phyloP scores from a whole-genome alignment of 2,888 invertebrate species.

The Macroteleia sp. region DNA sequence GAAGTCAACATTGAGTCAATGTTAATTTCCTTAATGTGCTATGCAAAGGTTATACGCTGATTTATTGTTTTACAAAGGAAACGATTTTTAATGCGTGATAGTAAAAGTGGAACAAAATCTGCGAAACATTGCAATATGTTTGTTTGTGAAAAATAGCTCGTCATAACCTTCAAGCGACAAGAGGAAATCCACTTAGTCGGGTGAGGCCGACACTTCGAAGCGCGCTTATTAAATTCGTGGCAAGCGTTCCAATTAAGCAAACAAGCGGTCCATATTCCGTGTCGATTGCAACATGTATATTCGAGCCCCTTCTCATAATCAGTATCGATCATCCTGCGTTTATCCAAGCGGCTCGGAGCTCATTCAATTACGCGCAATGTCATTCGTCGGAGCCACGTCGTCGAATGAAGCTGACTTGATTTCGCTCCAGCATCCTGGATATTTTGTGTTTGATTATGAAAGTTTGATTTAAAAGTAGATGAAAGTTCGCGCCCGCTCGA shows the following conservation, averaged over 20 bases:
- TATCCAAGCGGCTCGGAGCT: constrained; percentile 50
- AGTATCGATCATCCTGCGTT: constrained; percentile 60
- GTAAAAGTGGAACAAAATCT: too few species aligned
- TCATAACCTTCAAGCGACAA: constrained; percentile 39
- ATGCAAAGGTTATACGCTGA: too few species aligned
- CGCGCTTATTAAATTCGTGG: constrained; percentile 61
- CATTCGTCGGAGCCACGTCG: constrained; percentile 48
- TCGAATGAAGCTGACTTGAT: constrained; percentile 55
- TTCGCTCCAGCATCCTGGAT: constrained; percentile 37
- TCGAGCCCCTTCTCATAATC: constrained; percentile 47
- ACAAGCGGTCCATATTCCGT: constrained; percentile 57
- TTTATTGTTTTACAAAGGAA: too few species aligned
- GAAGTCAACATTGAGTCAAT: too few species aligned
- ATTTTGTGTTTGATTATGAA: constrained; percentile 51
- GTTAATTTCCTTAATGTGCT: too few species aligned
- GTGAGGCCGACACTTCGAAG: constrained; percentile 51
- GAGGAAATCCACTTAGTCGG: constrained; percentile 51
- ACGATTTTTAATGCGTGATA: too few species aligned
- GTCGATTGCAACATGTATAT: constrained; percentile 60
- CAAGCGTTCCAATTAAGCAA: constrained; percentile 58
- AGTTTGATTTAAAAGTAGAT: constrained; percentile 52
- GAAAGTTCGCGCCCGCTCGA: constrained; percentile 17
- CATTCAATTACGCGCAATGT: constrained; percentile 62
- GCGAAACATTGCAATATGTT: too few species aligned
- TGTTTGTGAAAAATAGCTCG: too few species aligned